Evolutionary conservation across 2,888 invertebrate species (phyloP).

Genomic region (Mesochorus sp.): DNA sequence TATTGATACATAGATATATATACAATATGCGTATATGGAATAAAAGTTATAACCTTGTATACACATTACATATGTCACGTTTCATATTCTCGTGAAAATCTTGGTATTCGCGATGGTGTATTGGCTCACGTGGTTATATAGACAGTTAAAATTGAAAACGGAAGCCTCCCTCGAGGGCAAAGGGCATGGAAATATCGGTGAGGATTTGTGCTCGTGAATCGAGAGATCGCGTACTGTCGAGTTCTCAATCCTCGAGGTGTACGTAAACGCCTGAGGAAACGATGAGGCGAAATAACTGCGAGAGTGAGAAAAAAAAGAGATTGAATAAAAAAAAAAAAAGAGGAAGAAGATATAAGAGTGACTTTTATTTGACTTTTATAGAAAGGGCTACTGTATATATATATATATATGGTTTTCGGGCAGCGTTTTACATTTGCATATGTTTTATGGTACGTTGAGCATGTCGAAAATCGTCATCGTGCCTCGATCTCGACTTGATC

Average conservation of each 20-base stretch:
- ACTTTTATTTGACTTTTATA: slow-evolving; percentile 5
- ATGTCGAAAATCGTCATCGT: slow-evolving; percentile 53
- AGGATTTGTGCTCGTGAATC: slow-evolving; percentile 27
- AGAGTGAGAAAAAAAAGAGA: background rate
- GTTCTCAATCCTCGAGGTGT: slow-evolving; percentile 1
- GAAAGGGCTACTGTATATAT: slow-evolving; percentile 36
- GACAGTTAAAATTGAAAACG: slow-evolving; percentile 54
- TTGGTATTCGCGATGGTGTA: background rate
- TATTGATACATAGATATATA: too few relatives aligned
- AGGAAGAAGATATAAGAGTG: background rate
- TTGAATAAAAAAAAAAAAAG: slow-evolving; percentile 17
- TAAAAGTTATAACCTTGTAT: slow-evolving; percentile 7
- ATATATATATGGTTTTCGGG: too few relatives aligned
- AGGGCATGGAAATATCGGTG: slow-evolving; percentile 41
- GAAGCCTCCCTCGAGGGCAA: slow-evolving; percentile 23
- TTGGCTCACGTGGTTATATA: background rate
- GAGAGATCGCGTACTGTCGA: background rate
- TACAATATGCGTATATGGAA: too few relatives aligned
- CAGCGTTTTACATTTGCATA: slow-evolving; percentile 51
- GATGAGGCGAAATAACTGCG: slow-evolving; percentile 17
- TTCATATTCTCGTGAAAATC: slow-evolving; percentile 25
- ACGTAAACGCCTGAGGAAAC: slow-evolving; percentile 18
- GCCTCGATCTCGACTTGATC: slow-evolving; percentile 31
- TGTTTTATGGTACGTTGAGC: slow-evolving; percentile 55
- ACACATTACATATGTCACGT: slow-evolving; percentile 23